A percentile compares a stretch with the other conserved stretches of the same genome.
Evolutionary conservation across 2,113 vertebrate species (phyloP).

Genomic region (Astur gentilis): DNA sequence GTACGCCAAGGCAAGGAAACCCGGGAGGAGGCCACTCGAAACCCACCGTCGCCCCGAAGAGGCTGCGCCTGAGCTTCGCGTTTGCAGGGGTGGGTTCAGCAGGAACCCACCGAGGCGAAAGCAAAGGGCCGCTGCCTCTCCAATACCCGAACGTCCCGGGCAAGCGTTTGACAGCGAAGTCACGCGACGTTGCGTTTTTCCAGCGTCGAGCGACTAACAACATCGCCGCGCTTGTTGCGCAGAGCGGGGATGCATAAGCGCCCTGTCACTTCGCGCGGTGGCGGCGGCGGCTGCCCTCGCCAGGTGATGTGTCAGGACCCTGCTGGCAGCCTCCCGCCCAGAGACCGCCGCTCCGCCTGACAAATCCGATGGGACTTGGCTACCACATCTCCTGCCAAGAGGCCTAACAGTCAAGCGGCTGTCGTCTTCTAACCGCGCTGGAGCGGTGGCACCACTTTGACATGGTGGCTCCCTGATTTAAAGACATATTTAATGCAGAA

Average conservation of each 20-base stretch:
- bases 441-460: constrained; percentile 47
- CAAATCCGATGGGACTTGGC: constrained; percentile 76
- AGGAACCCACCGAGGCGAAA: not conserved
- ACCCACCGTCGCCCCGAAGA: not conserved
- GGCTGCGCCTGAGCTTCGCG: not conserved
- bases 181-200: not conserved
- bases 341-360: constrained; percentile 69
- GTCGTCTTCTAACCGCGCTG: constrained; percentile 24
- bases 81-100: not conserved
- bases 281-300: constrained; percentile 40
- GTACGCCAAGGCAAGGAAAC: constrained; percentile 48
- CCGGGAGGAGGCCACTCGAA: not conserved
- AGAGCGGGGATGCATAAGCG: constrained; percentile 60
- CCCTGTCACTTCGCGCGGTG: constrained; percentile 68
- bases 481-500: constrained; percentile 50
- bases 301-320: constrained; percentile 68
- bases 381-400: constrained; percentile 78
- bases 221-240: not conserved
- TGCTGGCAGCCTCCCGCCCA: constrained; percentile 51
- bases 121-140: not conserved
- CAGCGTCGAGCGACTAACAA: not conserved
- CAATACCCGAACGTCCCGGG: not conserved
- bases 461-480: constrained; percentile 54
- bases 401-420: constrained; percentile 75
- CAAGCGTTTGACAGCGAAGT: not conserved